phyloP scores from a whole-genome alignment of 2,113 vertebrate species.

The Egretta garzetta region DNA sequence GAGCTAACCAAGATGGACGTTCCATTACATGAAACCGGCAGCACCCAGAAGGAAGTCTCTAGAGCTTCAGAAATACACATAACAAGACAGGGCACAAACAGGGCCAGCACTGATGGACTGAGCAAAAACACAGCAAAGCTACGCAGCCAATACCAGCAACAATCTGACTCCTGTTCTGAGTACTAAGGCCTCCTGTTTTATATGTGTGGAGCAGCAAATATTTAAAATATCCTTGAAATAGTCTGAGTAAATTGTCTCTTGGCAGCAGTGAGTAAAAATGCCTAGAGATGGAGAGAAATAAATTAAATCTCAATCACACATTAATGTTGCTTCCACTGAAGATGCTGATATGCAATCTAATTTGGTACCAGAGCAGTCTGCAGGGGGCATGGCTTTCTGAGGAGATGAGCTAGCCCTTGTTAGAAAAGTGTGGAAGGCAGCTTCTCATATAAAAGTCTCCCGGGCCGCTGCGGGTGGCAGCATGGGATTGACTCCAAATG shows the following conservation, averaged over 20 bases:
- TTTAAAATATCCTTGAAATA: constrained; percentile 50
- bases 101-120: neutral
- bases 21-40: neutral
- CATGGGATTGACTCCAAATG: neutral
- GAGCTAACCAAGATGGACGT: neutral
- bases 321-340: neutral
- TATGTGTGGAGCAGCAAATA: constrained; percentile 43
- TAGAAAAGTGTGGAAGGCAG: neutral
- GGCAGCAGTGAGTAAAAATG: constrained; percentile 15
- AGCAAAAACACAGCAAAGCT: neutral
- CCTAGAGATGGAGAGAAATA: constrained; percentile 16
- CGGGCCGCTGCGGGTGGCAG: neutral
- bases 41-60: neutral
- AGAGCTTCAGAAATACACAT: neutral
- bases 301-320: constrained; percentile 12
- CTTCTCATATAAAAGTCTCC: neutral
- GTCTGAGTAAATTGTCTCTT: constrained; percentile 37
- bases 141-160: neutral
- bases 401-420: neutral
- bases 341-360: neutral
- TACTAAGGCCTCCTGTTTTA: constrained; percentile 31
- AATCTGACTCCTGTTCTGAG: constrained; percentile 33
- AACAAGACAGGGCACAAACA: neutral
- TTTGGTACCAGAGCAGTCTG: neutral
- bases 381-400: fast-evolving